These are phyloP conservation scores for Onthophagus sagittarius DNA, from an alignment of 2,888 invertebrate species.

Conservation along the genomic window DNA sequence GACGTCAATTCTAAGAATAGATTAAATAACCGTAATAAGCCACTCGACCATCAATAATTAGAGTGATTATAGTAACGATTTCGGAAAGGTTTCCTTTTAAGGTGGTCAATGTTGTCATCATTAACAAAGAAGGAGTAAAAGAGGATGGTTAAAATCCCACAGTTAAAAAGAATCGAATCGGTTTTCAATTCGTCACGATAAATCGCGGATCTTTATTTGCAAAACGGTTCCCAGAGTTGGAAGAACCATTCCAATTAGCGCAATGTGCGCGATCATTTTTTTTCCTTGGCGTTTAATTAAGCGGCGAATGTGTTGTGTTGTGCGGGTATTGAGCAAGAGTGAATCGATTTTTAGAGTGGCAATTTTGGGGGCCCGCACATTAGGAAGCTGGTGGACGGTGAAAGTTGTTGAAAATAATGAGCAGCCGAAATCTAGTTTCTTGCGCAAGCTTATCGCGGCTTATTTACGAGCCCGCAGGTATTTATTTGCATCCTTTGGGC, in stretches of 20 bases:
- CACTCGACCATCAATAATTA: background rate
- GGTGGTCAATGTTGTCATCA: background rate
- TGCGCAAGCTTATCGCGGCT: slow-evolving; percentile 19
- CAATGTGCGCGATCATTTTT: background rate
- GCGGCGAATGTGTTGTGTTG: background rate
- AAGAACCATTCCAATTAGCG: background rate
- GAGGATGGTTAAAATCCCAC: background rate
- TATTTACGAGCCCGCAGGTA: background rate
- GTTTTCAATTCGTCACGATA: background rate
- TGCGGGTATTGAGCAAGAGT: background rate
- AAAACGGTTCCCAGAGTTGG: background rate
- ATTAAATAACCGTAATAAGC: background rate
- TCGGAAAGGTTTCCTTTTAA: background rate
- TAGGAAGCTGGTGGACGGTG: slow-evolving; percentile 20
- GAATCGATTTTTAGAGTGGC: background rate
- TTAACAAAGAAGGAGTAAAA: background rate
- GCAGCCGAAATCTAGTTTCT: slow-evolving; percentile 30
- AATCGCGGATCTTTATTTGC: background rate
- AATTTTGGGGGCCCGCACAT: background rate
- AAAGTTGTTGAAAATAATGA: slow-evolving; percentile 31
- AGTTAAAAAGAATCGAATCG: background rate
- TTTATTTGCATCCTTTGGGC: background rate
- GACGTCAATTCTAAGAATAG: background rate
- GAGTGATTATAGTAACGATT: background rate
- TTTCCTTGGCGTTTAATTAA: background rate